Percentiles rank a stretch among this genome's conserved stretches.
phyloP scores from a whole-genome alignment of 2,888 invertebrate species.

The Heliconius charithonia region DNA sequence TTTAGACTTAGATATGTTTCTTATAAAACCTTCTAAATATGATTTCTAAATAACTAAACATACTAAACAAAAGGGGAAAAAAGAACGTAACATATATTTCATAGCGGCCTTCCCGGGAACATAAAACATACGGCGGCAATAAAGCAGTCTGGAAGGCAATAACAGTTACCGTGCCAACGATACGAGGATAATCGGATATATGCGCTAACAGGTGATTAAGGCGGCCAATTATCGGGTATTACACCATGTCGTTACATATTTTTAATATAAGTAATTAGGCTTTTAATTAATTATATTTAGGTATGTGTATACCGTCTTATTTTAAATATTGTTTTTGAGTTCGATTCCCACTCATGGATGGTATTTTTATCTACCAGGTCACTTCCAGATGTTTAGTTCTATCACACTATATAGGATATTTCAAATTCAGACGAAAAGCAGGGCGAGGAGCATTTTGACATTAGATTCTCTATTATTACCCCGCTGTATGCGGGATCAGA shows the following conservation, averaged over 20 bases:
- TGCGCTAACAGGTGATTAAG: slow-evolving; percentile 63
- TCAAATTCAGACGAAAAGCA: too few species aligned
- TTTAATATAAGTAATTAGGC: slow-evolving; percentile 11
- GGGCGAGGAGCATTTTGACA: too few species aligned
- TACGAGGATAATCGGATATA: slow-evolving; percentile 56
- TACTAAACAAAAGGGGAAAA: slow-evolving; percentile 5
- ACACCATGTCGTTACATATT: slow-evolving; percentile 6
- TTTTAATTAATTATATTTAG: slow-evolving; percentile 11
- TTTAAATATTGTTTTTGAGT: background rate
- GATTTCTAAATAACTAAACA: slow-evolving; percentile 6
- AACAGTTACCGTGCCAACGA: slow-evolving; percentile 58
- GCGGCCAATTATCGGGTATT: slow-evolving; percentile 50
- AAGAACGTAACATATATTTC: slow-evolving; percentile 32
- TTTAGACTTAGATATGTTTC: background rate
- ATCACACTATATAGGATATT: background rate
- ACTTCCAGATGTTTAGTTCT: too few species aligned
- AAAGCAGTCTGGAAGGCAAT: slow-evolving; percentile 59
- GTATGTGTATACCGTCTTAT: background rate
- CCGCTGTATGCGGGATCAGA: too few species aligned
- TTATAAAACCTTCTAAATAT: background rate
- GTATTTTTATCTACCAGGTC: background rate
- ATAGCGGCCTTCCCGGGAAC: slow-evolving; percentile 28
- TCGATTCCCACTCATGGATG: background rate
- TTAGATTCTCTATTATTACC: too few species aligned
- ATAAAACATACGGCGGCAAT: slow-evolving; percentile 58